A percentile compares a stretch with the other conserved stretches of the same genome.
phyloP scores from a whole-genome alignment of 1,140 invertebrate species.

The Diabrotica undecimpunctata region DNA sequence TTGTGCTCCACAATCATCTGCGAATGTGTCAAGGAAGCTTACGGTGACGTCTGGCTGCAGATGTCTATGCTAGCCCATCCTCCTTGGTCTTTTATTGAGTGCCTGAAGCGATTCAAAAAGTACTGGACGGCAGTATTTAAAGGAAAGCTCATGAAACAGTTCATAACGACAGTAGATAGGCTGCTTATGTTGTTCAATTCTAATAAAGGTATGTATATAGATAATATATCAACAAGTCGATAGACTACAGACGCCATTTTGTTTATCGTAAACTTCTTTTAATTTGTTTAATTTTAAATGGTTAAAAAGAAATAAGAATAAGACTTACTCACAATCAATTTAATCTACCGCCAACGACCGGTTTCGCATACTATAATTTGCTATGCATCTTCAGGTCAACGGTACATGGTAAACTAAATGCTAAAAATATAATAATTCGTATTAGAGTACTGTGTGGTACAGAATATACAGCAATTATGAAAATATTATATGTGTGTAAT shows the following conservation, averaged over 20 bases:
- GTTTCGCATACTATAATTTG: too few species aligned
- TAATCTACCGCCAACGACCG: too few species aligned
- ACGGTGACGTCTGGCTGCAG: constrained; percentile 28
- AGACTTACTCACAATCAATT: too few species aligned
- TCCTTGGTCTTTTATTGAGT: constrained; percentile 31
- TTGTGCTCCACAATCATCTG: constrained; percentile 30
- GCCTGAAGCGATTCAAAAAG: constrained; percentile 30
- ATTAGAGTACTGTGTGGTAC: too few species aligned
- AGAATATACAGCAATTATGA: too few species aligned
- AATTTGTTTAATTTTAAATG: neutral
- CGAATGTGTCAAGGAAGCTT: constrained; percentile 33
- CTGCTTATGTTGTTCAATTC: neutral
- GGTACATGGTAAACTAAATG: too few species aligned
- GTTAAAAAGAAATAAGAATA: too few species aligned
- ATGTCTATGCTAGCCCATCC: constrained; percentile 28
- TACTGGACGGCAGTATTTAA: constrained; percentile 37
- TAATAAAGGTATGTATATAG: neutral
- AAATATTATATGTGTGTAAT: too few species aligned
- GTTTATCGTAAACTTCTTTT: neutral
- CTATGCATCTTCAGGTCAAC: too few species aligned
- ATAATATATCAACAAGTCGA: neutral
- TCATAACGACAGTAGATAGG: constrained; percentile 24
- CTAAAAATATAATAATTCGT: too few species aligned
- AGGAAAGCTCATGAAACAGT: constrained; percentile 34
- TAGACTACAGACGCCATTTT: neutral